Evolutionary conservation across 2,113 vertebrate species (phyloP), one percentile per base, ranked within the genome.

Genomic region (Montifringilla adamsi): DNA sequence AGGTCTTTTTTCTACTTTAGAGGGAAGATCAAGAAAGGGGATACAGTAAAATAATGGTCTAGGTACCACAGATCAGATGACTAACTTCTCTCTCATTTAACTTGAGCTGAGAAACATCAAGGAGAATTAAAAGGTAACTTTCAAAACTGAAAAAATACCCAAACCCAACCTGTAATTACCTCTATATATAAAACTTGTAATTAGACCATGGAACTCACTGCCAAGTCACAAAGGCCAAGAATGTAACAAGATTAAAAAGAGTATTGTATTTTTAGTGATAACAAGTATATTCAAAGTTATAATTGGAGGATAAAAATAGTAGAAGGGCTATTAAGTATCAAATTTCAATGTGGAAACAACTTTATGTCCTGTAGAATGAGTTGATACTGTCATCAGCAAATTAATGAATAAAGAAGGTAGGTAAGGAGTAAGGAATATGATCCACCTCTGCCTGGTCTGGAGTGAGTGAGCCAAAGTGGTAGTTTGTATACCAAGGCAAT

Each of bases 111-210:
- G 44, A 62, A 95, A n/a, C 79, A 90, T 82, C 60, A 69, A 74
- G 79, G 82, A 70, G 93, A 91, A 94, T 96, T 87, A 95, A 89
- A 96, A 96, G 87, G 59, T 93, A 95, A 67, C 82, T 75, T 95
- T 88, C 79, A 83, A 90, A 95, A 93, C 79, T 93, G 87, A 93
- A 95, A 87, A 94, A 94, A 92, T 63, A 26, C n/a, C 23, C 64
- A 75, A 0, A 1, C 20, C 47, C 55, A 94, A 79, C 82, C 82
- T 93, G 39, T 95, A 93, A 95, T 97, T 96, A 96, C 50, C 43
- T 89, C 79, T 90, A 63, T 69, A 93, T 95, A 90, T 55, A 90
- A 94, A 95, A 91, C 93, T 91, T 93, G 84, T 95, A 94, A 91
- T 96, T 96, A 95, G 43, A 86, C 47, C 6, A 3, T 96, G 59